These are phyloP conservation scores for Amitus sp. DNA, from an alignment of 2,888 invertebrate species.

Conservation along the genomic window DNA sequence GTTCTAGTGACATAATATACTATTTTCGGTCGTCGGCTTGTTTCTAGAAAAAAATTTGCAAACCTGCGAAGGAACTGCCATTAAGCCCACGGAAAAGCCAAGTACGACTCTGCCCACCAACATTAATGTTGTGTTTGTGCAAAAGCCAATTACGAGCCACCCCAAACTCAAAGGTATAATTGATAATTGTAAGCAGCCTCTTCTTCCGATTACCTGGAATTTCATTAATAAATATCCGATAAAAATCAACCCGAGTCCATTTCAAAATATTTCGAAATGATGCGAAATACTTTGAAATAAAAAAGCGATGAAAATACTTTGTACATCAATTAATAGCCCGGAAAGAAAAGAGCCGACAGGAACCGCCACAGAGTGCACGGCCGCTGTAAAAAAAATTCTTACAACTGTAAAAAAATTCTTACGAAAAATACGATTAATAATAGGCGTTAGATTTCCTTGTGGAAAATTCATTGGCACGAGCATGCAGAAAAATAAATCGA, in stretches of 20 bases:
- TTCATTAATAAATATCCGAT: too few species aligned
- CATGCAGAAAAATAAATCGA: background rate
- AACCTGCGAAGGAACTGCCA: constrained; percentile 82
- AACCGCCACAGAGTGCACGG: constrained; percentile 81
- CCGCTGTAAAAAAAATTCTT: constrained; percentile 68
- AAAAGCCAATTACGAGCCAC: constrained; percentile 73
- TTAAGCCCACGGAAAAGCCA: constrained; percentile 78
- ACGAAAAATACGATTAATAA: background rate
- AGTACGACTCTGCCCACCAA: constrained; percentile 76
- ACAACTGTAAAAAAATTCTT: background rate
- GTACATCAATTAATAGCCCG: too few species aligned
- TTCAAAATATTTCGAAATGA: too few species aligned
- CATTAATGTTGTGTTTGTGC: constrained; percentile 69
- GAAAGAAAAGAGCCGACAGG: constrained; percentile 79
- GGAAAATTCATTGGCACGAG: too few species aligned
- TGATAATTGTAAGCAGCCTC: constrained; percentile 73
- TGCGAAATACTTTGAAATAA: too few species aligned
- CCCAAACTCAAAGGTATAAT: constrained; percentile 75
- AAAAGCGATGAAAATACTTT: too few species aligned
- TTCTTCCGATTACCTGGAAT: constrained; percentile 78
- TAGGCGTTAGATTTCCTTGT: too few species aligned
- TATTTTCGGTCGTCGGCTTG: too few species aligned
- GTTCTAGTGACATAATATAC: too few species aligned
- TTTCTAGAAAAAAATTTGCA: constrained; percentile 38
- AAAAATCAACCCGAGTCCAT: too few species aligned